Evolutionary conservation across 1,140 invertebrate genomes (phyloP).

Genomic region (Sinella curviseta): DNA sequence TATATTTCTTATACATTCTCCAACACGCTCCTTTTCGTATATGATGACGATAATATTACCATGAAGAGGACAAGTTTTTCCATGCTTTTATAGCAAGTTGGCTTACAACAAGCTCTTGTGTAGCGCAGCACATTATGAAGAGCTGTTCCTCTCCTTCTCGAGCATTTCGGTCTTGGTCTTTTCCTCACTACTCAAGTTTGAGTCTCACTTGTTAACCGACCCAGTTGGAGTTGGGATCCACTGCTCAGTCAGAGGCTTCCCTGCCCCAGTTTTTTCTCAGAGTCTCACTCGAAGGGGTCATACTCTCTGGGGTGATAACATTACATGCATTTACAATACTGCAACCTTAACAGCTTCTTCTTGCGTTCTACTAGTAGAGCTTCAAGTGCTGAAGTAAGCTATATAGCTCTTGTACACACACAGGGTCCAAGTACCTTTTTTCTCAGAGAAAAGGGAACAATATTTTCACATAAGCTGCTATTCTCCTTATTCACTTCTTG

Average conservation of each 20-base stretch:
- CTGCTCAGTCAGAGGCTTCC: slow-evolving; percentile 46
- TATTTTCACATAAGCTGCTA: too few species aligned
- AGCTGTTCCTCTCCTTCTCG: neutral
- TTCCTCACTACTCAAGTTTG: slow-evolving; percentile 13
- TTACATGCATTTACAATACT: slow-evolving; percentile 1
- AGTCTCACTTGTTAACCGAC: slow-evolving; percentile 25
- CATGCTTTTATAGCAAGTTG: neutral
- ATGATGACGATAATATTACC: neutral
- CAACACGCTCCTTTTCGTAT: neutral
- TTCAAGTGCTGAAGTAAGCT: too few species aligned
- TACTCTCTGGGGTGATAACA: slow-evolving; percentile 24
- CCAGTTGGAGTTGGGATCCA: slow-evolving; percentile 39
- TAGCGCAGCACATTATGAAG: neutral
- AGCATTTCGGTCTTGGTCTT: neutral
- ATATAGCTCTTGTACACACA: neutral
- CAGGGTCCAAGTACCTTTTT: slow-evolving; percentile 14
- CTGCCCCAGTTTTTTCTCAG: slow-evolving; percentile 45
- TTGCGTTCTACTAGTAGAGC: neutral
- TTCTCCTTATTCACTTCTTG: neutral
- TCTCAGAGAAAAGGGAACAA: neutral
- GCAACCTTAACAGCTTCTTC: neutral
- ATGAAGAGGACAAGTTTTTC: neutral
- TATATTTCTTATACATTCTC: neutral
- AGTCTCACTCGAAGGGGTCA: slow-evolving; percentile 41
- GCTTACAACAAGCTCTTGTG: neutral